Evolutionary conservation across 2,888 invertebrate species (phyloP), one percentile per base, ranked within the genome.

Genomic region (Heliconius charithonia): DNA sequence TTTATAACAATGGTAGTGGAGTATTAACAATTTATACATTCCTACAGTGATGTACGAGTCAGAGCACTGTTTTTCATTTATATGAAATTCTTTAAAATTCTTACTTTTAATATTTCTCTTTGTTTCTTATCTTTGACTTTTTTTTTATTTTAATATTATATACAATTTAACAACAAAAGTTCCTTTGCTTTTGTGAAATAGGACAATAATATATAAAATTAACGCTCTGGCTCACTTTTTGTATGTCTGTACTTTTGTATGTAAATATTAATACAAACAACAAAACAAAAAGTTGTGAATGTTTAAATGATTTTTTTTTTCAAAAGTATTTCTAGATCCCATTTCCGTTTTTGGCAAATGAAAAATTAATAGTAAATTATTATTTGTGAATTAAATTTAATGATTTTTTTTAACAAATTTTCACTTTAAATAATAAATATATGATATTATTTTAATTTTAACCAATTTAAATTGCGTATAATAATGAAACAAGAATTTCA

Each of bases 1-100:
- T 77, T 41, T 75, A 81, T 84, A 85, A 86, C 82, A 82, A 85
- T 79, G 86, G 87, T 86, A 86, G 87, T 83, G 91, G 91, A 91
- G 87, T 87, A 82, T 86, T 85, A 83, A n/a, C 59, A 59, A 59
- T 72, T 25, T 13, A 72, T 3, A 59, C 32, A 72, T 72, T 37
- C 59, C 56, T 72, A 19, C 59, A 59, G 59, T 56, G n/a, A 67
- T 25, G 41, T 25, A 3, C 25, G 69, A 69, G 69, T 69, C 69
- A 69, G 69, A 69, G 41, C 41, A 45, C n/a, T 25, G 19, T 51
- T 67, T 13, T 67, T n/a, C 6, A n/a, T 67, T 67, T n/a, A 32
- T 37, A 37, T n/a, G 37, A 37, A 37, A n/a, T 37, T 62, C 12
- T 62, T 10, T 62, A 12, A 51, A 51, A 51, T 22, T 66, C 3